Evolutionary conservation across 1,140 invertebrate genomes (phyloP).

Genomic region (Matsumurasca onukii): DNA sequence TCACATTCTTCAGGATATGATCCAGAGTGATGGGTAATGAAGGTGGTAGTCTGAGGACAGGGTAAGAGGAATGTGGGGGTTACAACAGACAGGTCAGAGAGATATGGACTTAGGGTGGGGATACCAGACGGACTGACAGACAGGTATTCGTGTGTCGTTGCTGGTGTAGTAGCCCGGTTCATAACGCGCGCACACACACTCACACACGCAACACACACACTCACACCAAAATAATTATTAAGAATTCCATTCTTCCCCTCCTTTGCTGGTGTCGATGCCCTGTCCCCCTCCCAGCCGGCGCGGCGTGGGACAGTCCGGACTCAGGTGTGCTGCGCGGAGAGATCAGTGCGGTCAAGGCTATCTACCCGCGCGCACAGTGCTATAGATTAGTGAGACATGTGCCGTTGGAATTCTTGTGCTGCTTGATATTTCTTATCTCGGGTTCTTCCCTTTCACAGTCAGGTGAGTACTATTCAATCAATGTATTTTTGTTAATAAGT

Average conservation of each 20-base stretch:
- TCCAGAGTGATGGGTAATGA: too few relatives aligned
- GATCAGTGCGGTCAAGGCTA: slow-evolving; percentile 23
- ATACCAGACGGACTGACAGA: too few relatives aligned
- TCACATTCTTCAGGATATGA: too few relatives aligned
- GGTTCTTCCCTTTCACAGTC: too few relatives aligned
- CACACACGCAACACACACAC: slow-evolving; percentile 32
- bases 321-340: background rate
- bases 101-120: too few relatives aligned
- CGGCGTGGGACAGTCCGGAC: slow-evolving; percentile 7
- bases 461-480: too few relatives aligned
- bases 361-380: background rate
- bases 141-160: slow-evolving; percentile 17
- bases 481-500: too few relatives aligned
- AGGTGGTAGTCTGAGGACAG: too few relatives aligned
- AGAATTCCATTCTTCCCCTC: slow-evolving; percentile 36
- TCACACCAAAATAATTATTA: slow-evolving; percentile 36
- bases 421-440: background rate
- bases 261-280: slow-evolving; percentile 34
- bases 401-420: slow-evolving; percentile 28
- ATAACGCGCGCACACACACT: slow-evolving; percentile 27
- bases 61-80: too few relatives aligned
- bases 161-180: slow-evolving; percentile 33
- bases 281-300: slow-evolving; percentile 14
- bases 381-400: slow-evolving; percentile 15
- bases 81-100: too few relatives aligned